Conservation (phyloP, 2,888 invertebrate species). For the Callyntrura guangdongensis region DNA sequence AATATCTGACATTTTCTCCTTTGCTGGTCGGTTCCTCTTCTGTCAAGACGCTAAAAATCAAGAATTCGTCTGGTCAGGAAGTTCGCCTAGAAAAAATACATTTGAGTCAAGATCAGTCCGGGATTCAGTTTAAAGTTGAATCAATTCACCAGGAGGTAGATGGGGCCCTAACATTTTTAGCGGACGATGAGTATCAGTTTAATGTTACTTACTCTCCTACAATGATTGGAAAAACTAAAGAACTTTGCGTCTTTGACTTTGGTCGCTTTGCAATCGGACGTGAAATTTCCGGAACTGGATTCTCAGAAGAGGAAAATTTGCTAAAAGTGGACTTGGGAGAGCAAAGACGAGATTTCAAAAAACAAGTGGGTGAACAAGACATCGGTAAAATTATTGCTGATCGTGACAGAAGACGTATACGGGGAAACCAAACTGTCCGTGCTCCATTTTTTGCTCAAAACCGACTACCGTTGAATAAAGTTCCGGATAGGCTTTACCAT, state of each 20-base stretch:
- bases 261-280: constrained; percentile 89
- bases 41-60: constrained; percentile 63
- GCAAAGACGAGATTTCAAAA: constrained; percentile 36
- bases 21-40: constrained; percentile 61
- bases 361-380: constrained; percentile 66
- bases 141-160: constrained; percentile 83
- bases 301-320: constrained; percentile 83
- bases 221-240: constrained; percentile 89
- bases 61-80: constrained; percentile 59
- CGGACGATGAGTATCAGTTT: constrained; percentile 86
- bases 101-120: constrained; percentile 73
- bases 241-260: constrained; percentile 89
- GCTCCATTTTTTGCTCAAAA: constrained; percentile 89
- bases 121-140: constrained; percentile 77
- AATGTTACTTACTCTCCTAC: constrained; percentile 88
- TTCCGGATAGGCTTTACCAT: constrained; percentile 87
- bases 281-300: constrained; percentile 88
- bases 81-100: constrained; percentile 51
- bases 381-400: constrained; percentile 69
- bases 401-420: constrained; percentile 85
- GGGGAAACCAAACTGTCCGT: constrained; percentile 88
- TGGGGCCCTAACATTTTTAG: constrained; percentile 86
- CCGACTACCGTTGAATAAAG: constrained; percentile 87
- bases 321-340: not conserved
- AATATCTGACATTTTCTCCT: constrained; percentile 8